Base-by-base conservation (phyloP, 1,140 invertebrate genomes). In the Anoplophora glabripennis region DNA sequence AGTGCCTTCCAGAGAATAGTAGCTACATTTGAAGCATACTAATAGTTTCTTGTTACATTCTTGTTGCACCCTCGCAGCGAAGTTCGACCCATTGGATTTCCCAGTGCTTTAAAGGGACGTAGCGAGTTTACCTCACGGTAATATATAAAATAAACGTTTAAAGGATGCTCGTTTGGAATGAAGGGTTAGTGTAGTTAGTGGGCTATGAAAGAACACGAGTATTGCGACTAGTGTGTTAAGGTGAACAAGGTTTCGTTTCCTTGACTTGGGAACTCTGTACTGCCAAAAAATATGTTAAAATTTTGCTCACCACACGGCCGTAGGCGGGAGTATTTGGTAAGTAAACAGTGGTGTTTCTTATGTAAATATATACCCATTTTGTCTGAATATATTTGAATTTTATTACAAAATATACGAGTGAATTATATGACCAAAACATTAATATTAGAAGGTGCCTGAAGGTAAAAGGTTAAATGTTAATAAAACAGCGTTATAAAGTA, bases 231-330 rank as follows among this genome's bases (percentile, higher is more conserved):
- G 7, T 40, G 11, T 40, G 11, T 40, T 7, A 7, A 3, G 38
- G 11, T 46, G 44, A 46, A 46, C 12, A 46, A 28, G 21, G 21
- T 28, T 28, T 28, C 2, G 5, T 28, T 28, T 28, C 21, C 12
- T 55, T 55, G 37, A 36, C 21, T 36, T 42, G 11, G 18, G 34
- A 42, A 33, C 15, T 36, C 14, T 40, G n/a, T 41, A 21, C 11
- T 53, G 56, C 7, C n/a, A 47, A 17, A n/a, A n/a, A 79, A 73
- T 63, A 85, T 86, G 84, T 75, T 86, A 73, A 86, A 86, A 78
- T 86, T 86, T 75, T 85, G 84, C 74, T 84, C 83, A 61, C 82
- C 83, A 57, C 80, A 80, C 60, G 79, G 83, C 60, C 81, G 78
- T 69, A 78, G 82, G 56, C 80, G 80, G 61, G 78, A 79, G 15